A percentile compares a stretch with the other conserved stretches of the same genome.
phyloP scores from a whole-genome alignment of 2,888 invertebrate species.

The Germaria angustata region DNA sequence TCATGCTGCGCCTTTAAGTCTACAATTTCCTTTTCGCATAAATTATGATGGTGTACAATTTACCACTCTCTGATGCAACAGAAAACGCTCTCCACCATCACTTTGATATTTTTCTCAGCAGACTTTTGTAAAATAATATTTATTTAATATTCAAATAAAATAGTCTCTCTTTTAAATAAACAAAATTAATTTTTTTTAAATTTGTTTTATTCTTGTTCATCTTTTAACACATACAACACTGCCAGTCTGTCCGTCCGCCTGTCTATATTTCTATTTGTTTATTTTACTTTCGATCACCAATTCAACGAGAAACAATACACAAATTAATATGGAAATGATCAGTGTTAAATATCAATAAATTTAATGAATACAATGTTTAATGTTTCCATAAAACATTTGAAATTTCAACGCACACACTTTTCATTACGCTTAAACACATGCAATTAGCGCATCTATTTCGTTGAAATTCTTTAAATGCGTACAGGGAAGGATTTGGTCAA shows the following conservation, averaged over 20 bases:
- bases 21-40: conserved; percentile 64
- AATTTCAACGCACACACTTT: conserved; percentile 17
- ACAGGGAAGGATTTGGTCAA: too few relatives aligned
- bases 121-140: conserved; percentile 24
- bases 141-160: conserved; percentile 39
- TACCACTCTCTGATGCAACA: not conserved
- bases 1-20: conserved; percentile 65
- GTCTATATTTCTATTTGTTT: conserved; percentile 1
- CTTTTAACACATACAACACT: conserved; percentile 27
- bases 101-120: conserved; percentile 4
- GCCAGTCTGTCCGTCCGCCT: not conserved
- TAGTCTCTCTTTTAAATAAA: conserved; percentile 51
- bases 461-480: not conserved
- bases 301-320: conserved; percentile 12
- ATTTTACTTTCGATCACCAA: conserved; percentile 16
- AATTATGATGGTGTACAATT: conserved; percentile 7
- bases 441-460: not conserved
- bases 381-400: conserved; percentile 36
- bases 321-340: conserved; percentile 31
- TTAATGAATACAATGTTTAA: conserved; percentile 35
- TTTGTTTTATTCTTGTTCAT: conserved; percentile 41
- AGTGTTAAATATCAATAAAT: conserved; percentile 7
- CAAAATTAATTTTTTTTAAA: conserved; percentile 27
- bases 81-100: not conserved
- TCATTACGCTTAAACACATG: not conserved